phyloP scores from a whole-genome alignment of 2,797 vertebrate genomes.

The Triplophysa yarkandensis region DNA sequence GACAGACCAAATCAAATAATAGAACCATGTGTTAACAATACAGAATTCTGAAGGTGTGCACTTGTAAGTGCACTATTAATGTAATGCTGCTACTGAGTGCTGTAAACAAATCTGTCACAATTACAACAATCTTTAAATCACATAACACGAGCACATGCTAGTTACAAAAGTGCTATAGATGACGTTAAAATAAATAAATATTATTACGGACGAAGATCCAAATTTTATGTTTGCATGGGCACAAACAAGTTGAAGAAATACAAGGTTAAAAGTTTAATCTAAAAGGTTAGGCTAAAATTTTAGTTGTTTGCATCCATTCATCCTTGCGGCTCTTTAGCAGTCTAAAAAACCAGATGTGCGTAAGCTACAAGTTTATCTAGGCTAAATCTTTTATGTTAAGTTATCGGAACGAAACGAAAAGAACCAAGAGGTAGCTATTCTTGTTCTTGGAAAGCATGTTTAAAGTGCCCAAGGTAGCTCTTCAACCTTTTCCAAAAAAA shows the following conservation, averaged over 20 bases:
- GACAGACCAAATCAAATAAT: slow-evolving; percentile 6
- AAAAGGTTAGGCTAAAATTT: slow-evolving; percentile 6
- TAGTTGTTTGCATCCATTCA: not conserved
- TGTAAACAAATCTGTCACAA: not conserved
- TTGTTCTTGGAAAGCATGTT: slow-evolving; percentile 48
- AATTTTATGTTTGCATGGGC: slow-evolving; percentile 1
- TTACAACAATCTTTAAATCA: slow-evolving; percentile 19
- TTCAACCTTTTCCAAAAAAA: slow-evolving; percentile 55
- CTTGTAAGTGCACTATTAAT: not conserved
- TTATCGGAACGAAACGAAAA: slow-evolving; percentile 35
- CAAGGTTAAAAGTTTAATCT: not conserved
- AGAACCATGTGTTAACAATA: slow-evolving; percentile 12
- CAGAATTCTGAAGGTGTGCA: not conserved
- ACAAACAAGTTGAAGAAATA: slow-evolving; percentile 12
- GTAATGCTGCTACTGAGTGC: not conserved
- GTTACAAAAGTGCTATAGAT: not conserved
- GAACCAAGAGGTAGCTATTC: slow-evolving; percentile 62
- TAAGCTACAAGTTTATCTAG: slow-evolving; percentile 31
- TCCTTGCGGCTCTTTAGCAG: not conserved
- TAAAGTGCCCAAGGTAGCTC: slow-evolving; percentile 61
- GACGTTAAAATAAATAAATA: not conserved
- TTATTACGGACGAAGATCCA: not conserved
- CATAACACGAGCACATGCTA: slow-evolving; percentile 21
- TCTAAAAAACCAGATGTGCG: slow-evolving; percentile 10
- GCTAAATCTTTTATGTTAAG: slow-evolving; percentile 20